Conservation (phyloP, 1,140 invertebrate species). For the Drosophila truncata region DNA sequence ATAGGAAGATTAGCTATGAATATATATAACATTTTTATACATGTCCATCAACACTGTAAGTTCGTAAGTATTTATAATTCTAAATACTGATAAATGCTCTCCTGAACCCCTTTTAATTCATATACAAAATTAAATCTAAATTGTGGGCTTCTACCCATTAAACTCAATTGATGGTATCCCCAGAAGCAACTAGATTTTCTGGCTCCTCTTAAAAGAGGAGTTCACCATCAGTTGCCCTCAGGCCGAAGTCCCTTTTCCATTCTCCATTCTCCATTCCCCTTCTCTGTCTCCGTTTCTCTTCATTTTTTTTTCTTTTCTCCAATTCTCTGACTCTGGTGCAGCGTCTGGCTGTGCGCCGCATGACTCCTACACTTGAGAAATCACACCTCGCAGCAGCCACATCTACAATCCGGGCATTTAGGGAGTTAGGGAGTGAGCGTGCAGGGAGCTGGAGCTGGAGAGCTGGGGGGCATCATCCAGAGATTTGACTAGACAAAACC, state of each 20-base stretch:
- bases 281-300: background rate
- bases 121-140: constrained; percentile 29
- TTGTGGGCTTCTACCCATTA: constrained; percentile 24
- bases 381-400: constrained; percentile 67
- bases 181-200: constrained; percentile 35
- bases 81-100: constrained; percentile 2
- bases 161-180: constrained; percentile 42
- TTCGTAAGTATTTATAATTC: background rate
- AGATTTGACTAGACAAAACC: constrained; percentile 64
- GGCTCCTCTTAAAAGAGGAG: constrained; percentile 29
- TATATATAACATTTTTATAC: too few species aligned
- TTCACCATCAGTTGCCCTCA: constrained; percentile 22
- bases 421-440: constrained; percentile 21
- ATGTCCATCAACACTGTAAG: too few species aligned
- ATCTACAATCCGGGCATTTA: constrained; percentile 35
- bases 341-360: constrained; percentile 64
- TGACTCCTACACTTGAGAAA: constrained; percentile 80
- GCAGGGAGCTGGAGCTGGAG: constrained; percentile 9
- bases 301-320: background rate
- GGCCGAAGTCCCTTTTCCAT: constrained; percentile 20
- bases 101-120: background rate
- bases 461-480: constrained; percentile 41
- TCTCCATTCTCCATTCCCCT: background rate
- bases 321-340: constrained; percentile 47
- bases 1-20: background rate